phyloP scores from a whole-genome alignment of 2,888 invertebrate genomes.

The Pyrgus malvae region DNA sequence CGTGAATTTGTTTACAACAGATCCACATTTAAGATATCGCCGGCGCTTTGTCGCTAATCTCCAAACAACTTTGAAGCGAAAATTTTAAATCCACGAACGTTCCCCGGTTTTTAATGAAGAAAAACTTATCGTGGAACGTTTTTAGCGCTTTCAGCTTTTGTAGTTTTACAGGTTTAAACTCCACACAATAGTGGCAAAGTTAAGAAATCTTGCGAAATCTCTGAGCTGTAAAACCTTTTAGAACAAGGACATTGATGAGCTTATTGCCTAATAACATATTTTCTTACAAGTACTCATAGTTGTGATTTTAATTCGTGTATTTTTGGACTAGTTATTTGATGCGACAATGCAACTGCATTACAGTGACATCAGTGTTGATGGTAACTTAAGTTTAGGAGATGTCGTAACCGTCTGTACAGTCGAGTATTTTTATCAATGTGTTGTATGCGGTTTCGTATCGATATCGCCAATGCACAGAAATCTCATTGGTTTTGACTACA shows the following conservation, averaged over 20 bases:
- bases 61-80: conserved; percentile 78
- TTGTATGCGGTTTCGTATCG: too few relatives aligned
- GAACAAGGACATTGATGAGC: background rate
- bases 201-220: background rate
- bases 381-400: too few relatives aligned
- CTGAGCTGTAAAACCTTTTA: background rate
- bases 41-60: conserved; percentile 79
- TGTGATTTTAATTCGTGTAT: background rate
- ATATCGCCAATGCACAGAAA: too few relatives aligned
- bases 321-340: too few relatives aligned
- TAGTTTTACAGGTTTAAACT: conserved; percentile 33
- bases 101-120: conserved; percentile 63
- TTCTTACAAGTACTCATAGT: too few relatives aligned
- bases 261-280: too few relatives aligned
- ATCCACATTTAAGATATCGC: conserved; percentile 80
- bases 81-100: conserved; percentile 70
- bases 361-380: too few relatives aligned
- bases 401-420: too few relatives aligned
- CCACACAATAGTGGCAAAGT: conserved; percentile 2
- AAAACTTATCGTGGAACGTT: conserved; percentile 48
- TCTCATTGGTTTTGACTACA: too few relatives aligned
- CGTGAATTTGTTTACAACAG: conserved; percentile 81
- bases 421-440: too few relatives aligned
- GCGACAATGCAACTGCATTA: too few relatives aligned
- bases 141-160: conserved; percentile 40